Evolutionary conservation across 1,140 invertebrate species (phyloP).

Genomic region (Drosophila sproati): DNA sequence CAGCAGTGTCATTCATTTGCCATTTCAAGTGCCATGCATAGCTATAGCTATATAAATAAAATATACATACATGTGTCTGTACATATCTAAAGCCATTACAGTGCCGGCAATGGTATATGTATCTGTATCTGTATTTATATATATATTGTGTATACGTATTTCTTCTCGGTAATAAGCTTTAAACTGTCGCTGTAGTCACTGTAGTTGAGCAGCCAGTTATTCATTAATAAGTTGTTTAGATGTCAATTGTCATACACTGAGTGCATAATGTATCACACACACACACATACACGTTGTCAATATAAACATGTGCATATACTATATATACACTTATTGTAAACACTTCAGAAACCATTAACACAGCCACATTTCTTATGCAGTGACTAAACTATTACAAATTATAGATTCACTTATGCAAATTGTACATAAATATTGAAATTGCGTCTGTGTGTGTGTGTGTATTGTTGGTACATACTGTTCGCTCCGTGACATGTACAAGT

Average conservation of each 20-base stretch:
- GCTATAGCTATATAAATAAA: constrained; percentile 47
- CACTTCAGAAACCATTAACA: constrained; percentile 28
- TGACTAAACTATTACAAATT: constrained; percentile 42
- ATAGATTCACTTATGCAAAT: constrained; percentile 45
- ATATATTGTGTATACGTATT: constrained; percentile 18
- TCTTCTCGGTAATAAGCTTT: constrained; percentile 67
- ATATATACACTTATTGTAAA: constrained; percentile 37
- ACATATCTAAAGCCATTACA: constrained; percentile 42
- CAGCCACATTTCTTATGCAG: constrained; percentile 19
- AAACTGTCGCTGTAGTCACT: constrained; percentile 60
- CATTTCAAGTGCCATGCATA: constrained; percentile 78
- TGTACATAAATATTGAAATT: constrained; percentile 31
- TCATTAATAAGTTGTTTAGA: constrained; percentile 80
- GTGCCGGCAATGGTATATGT: background rate
- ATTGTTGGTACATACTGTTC: constrained; percentile 13
- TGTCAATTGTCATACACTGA: constrained; percentile 69
- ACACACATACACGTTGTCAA: constrained; percentile 14
- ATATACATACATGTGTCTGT: constrained; percentile 14
- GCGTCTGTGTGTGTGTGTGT: background rate
- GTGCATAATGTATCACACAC: constrained; percentile 51
- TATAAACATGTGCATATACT: constrained; percentile 29
- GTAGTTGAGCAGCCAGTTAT: constrained; percentile 54
- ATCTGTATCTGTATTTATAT: constrained; percentile 15
- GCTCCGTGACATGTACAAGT: background rate
- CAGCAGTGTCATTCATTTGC: constrained; percentile 79